Conservation (phyloP, 2,797 vertebrate genomes). For the Characodon lateralis region DNA sequence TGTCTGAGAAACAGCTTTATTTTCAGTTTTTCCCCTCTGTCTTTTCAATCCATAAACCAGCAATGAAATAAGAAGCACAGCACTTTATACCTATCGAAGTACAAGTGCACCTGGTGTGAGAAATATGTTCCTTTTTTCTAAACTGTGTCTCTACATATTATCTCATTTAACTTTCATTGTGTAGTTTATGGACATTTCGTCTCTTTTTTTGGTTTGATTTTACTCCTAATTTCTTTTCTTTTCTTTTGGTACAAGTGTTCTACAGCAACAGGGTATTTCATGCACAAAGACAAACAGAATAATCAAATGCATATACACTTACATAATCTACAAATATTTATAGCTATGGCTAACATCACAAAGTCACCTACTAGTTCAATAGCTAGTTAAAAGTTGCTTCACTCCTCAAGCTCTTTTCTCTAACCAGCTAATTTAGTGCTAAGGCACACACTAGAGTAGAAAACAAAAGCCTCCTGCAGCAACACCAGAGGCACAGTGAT, state of each 20-base stretch:
- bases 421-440: slow-evolving; percentile 59
- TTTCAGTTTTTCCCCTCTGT: neutral
- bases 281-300: neutral
- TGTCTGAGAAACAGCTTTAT: neutral
- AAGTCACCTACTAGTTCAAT: slow-evolving; percentile 3
- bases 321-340: neutral
- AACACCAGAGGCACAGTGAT: slow-evolving; percentile 22
- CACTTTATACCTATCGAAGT: neutral
- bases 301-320: slow-evolving; percentile 22
- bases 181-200: neutral
- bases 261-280: neutral
- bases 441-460: slow-evolving; percentile 57
- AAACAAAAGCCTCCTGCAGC: slow-evolving; percentile 56
- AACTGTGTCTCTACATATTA: neutral
- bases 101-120: neutral
- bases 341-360: neutral
- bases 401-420: slow-evolving; percentile 19
- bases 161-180: neutral
- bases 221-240: neutral
- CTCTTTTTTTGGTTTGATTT: neutral
- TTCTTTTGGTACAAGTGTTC: neutral
- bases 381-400: slow-evolving; percentile 26
- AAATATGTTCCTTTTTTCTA: neutral
- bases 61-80: neutral
- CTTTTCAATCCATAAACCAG: neutral